phyloP scores from a whole-genome alignment of 2,888 invertebrate genomes.

The Labia minor region DNA sequence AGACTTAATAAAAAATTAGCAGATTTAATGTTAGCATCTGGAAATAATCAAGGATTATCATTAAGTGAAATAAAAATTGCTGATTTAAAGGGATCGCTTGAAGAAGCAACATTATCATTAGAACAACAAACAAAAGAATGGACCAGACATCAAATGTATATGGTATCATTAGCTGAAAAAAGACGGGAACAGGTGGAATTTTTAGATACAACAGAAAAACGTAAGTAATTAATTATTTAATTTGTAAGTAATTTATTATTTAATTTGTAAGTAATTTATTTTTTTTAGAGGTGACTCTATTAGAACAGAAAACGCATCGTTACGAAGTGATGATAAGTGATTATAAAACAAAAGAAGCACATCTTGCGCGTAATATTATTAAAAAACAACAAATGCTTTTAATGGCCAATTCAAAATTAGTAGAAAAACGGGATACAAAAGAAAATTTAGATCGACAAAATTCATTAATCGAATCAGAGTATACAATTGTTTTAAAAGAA shows the following conservation, averaged over 20 bases:
- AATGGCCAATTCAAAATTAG: conserved; percentile 46
- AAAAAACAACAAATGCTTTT: conserved; percentile 50
- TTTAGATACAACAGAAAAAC: conserved; percentile 39
- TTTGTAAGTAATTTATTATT: no score
- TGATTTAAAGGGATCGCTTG: conserved; percentile 52
- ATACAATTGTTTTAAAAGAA: conserved; percentile 41
- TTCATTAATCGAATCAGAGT: conserved; percentile 42
- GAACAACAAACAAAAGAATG: conserved; percentile 59
- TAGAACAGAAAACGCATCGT: conserved; percentile 63
- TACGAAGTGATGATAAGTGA: conserved; percentile 53
- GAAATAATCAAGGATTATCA: conserved; percentile 31
- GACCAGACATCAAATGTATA: conserved; percentile 63
- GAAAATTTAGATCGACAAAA: conserved; percentile 45
- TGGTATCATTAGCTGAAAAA: conserved; percentile 56
- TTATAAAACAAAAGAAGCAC: conserved; percentile 44
- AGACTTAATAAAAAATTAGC: conserved; percentile 14
- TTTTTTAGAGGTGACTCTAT: conserved; percentile 43
- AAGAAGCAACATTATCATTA: conserved; percentile 48
- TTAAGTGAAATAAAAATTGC: conserved; percentile 53
- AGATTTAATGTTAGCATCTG: background rate
- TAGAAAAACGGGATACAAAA: conserved; percentile 43
- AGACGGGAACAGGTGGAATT: conserved; percentile 44
- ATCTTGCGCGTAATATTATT: conserved; percentile 48
- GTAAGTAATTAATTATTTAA: conserved; percentile 39
- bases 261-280: no score